A percentile compares a stretch with the other conserved stretches of the same genome.
Conservation (phyloP, 2,113 vertebrate species). For the Oreocharis arfaki region DNA sequence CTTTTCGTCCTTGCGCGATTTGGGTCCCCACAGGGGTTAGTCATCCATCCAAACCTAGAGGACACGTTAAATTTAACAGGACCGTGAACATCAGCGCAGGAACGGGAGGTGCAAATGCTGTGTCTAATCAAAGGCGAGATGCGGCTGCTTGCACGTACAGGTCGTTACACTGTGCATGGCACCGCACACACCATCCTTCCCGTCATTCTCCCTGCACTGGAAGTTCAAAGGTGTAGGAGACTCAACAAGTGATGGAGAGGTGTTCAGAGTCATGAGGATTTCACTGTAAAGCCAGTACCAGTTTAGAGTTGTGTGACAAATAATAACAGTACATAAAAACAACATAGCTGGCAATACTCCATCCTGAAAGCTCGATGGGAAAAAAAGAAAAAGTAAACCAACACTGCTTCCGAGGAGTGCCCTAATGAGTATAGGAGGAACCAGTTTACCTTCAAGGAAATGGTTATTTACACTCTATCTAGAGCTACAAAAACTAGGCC, state of each 20-base stretch:
- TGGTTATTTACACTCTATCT: neutral
- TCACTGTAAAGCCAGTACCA: neutral
- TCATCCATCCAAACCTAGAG: neutral
- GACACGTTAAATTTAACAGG: neutral
- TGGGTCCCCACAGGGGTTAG: neutral
- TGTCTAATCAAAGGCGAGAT: neutral
- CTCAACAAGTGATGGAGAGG: neutral
- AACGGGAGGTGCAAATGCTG: neutral
- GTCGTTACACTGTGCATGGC: neutral
- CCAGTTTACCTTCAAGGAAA: neutral
- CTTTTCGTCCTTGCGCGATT: neutral
- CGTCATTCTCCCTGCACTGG: accelerated
- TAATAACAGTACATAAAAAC: neutral
- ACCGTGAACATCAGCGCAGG: neutral
- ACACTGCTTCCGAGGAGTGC: neutral
- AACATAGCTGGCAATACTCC: neutral
- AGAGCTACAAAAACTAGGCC: neutral
- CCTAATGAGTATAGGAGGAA: neutral
- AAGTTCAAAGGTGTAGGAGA: neutral
- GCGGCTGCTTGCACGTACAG: neutral
- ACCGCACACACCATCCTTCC: neutral
- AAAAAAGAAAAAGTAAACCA: neutral
- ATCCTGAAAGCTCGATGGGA: neutral
- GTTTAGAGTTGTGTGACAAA: neutral
- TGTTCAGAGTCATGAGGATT: neutral